Evolutionary conservation across 2,888 invertebrate genomes (phyloP).

Genomic region (Dusona sp.): DNA sequence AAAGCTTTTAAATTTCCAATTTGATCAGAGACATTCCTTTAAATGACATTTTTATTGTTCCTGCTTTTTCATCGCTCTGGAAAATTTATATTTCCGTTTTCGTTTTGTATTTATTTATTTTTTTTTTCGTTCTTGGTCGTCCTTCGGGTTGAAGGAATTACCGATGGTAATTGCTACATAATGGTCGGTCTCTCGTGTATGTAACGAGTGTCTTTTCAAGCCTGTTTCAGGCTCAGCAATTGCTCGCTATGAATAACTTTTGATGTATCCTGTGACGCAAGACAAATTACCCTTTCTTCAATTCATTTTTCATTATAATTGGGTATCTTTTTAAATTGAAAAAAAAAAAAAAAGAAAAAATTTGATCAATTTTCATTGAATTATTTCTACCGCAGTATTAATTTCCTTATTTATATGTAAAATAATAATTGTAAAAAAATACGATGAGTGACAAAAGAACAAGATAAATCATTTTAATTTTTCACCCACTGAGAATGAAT

Average conservation of each 20-base stretch:
- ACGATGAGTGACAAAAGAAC: no score
- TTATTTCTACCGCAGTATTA: no score
- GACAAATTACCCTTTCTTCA: not conserved
- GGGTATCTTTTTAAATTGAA: no score
- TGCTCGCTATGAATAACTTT: conserved; percentile 19
- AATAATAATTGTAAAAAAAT: no score
- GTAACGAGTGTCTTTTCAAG: conserved; percentile 42
- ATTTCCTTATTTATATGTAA: no score
- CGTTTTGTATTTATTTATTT: not conserved
- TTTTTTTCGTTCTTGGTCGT: not conserved
- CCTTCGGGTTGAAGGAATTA: conserved; percentile 7
- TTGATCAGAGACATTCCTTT: no score
- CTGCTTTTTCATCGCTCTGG: not conserved
- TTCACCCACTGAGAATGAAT: not conserved
- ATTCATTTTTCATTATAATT: not conserved
- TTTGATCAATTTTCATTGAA: not conserved
- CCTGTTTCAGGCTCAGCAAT: conserved; percentile 13
- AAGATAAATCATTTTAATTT: no score
- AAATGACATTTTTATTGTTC: not conserved
- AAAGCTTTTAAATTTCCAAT: not conserved
- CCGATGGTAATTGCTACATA: conserved; percentile 41
- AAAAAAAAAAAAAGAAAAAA: not conserved
- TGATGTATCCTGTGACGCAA: not conserved
- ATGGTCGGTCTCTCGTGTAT: not conserved
- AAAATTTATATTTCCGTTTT: not conserved